Conservation (phyloP, 2,113 vertebrate genomes). For the Macrotis lagotis region DNA sequence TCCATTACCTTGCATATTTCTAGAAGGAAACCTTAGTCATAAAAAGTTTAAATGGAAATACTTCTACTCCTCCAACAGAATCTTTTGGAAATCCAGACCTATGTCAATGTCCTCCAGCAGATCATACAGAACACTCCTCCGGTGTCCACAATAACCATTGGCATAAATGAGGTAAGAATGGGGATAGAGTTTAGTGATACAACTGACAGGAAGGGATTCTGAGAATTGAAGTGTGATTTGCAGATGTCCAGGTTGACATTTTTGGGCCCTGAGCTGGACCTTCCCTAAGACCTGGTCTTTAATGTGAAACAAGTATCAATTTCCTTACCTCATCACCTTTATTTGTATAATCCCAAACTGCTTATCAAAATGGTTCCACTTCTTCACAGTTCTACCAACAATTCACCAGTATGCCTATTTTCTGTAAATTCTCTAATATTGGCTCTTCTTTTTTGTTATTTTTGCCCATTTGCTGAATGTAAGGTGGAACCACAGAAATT, state of each 20-base stretch:
- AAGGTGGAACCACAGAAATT: neutral
- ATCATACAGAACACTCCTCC: conserved; percentile 91
- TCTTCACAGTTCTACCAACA: neutral
- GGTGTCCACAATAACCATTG: conserved; percentile 81
- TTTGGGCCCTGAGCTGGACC: neutral
- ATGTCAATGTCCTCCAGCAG: conserved; percentile 93
- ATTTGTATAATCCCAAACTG: neutral
- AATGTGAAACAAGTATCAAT: neutral
- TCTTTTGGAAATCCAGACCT: conserved; percentile 96
- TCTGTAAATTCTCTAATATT: neutral
- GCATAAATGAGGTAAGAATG: conserved; percentile 88
- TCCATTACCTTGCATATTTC: neutral
- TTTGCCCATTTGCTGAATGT: neutral
- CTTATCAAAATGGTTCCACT: neutral
- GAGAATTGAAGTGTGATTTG: neutral
- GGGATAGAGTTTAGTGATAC: neutral
- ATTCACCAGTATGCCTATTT: neutral
- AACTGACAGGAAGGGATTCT: neutral
- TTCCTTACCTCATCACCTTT: neutral
- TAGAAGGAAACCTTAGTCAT: neutral
- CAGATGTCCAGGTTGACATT: neutral
- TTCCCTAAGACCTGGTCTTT: neutral
- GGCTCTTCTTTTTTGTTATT: neutral
- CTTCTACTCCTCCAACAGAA: conserved; percentile 85
- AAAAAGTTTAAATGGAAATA: conserved; percentile 16